These are phyloP conservation scores for Acanthurus leucopareius DNA, from an alignment of 2,797 vertebrate species.

Conservation along the genomic window DNA sequence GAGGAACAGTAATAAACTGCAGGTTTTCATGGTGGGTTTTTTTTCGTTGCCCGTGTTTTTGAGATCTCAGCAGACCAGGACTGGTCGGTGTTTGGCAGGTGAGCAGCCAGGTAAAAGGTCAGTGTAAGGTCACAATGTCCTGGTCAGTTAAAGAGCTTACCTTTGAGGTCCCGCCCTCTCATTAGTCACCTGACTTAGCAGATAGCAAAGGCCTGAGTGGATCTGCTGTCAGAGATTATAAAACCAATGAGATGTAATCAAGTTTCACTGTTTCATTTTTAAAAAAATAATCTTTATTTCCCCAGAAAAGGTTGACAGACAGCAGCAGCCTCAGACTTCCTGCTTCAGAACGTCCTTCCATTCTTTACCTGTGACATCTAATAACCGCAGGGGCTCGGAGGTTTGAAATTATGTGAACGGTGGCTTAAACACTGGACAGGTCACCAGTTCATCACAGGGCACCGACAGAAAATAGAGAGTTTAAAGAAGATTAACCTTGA, in stretches of 20 bases:
- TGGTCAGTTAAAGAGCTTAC: conserved; percentile 68
- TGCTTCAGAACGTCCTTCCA: too few relatives aligned
- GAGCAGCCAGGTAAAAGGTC: conserved; percentile 39
- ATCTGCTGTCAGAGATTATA: conserved; percentile 29
- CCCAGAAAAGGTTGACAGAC: neutral
- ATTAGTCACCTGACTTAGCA: conserved; percentile 34
- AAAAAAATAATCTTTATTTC: neutral
- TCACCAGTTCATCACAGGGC: too few relatives aligned
- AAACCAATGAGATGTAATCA: neutral
- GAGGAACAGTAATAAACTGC: too few relatives aligned
- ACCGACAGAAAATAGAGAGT: too few relatives aligned
- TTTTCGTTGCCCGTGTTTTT: too few relatives aligned
- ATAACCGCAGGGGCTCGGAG: too few relatives aligned
- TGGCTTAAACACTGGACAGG: too few relatives aligned
- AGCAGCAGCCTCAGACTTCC: neutral
- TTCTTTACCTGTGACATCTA: too few relatives aligned
- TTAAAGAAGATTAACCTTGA: too few relatives aligned
- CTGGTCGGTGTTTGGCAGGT: conserved; percentile 7
- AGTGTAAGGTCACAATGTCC: conserved; percentile 52
- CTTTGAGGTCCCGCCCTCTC: conserved; percentile 19
- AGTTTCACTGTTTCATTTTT: neutral
- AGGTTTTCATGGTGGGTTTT: too few relatives aligned
- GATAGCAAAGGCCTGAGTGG: neutral
- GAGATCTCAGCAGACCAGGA: too few relatives aligned
- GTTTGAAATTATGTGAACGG: too few relatives aligned